These are phyloP conservation scores for Oreonectes daqikongensis DNA, from an alignment of 2,797 vertebrate species.

Conservation along the genomic window DNA sequence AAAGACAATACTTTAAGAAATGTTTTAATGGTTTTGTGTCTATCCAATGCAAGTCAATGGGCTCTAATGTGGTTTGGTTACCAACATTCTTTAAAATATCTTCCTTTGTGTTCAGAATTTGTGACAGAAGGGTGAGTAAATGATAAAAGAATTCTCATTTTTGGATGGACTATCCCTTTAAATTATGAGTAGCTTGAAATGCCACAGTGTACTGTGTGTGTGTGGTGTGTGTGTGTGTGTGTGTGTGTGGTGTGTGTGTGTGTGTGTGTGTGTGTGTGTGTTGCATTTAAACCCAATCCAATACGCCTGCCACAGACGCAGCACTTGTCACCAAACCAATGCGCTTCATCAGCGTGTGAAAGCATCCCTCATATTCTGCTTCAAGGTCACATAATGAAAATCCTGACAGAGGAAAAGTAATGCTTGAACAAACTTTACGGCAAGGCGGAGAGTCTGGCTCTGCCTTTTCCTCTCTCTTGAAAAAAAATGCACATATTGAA, in stretches of 20 bases:
- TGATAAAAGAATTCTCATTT: too few species aligned
- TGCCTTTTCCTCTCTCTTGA: constrained; percentile 16
- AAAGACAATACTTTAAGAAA: too few species aligned
- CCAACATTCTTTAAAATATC: too few species aligned
- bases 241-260: too few species aligned
- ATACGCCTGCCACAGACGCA: constrained; percentile 7
- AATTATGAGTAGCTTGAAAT: background rate
- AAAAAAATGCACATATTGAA: constrained; percentile 47
- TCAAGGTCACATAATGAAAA: constrained; percentile 56
- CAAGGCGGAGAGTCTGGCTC: constrained; percentile 6
- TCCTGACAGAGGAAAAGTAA: constrained; percentile 25
- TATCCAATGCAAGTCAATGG: too few species aligned
- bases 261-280: constrained; percentile 7
- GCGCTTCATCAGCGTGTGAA: constrained; percentile 36
- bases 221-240: too few species aligned
- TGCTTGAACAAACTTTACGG: constrained; percentile 28
- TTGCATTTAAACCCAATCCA: constrained; percentile 21
- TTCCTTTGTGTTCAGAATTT: too few species aligned
- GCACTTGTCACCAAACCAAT: constrained; percentile 25
- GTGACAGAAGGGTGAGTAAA: too few species aligned
- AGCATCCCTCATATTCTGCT: constrained; percentile 1
- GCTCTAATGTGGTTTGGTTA: too few species aligned
- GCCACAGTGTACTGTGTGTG: constrained; percentile 1
- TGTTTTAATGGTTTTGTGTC: too few species aligned
- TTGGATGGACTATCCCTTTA: too few species aligned